phyloP scores from a whole-genome alignment of 2,797 vertebrate species.

The Leptoclinus maculatus region DNA sequence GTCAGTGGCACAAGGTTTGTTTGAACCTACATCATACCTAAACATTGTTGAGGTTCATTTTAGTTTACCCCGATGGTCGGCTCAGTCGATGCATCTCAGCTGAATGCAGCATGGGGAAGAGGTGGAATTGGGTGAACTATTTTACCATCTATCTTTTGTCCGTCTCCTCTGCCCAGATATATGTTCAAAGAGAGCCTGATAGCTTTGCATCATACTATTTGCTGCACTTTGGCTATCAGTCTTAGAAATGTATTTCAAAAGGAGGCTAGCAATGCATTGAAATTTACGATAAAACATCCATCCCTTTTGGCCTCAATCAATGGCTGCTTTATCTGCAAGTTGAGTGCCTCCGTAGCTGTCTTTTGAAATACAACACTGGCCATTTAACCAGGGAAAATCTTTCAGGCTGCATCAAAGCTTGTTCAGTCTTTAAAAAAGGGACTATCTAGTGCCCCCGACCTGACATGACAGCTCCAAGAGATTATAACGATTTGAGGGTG shows the following conservation, averaged over 20 bases:
- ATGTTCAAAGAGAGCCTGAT: slow-evolving; percentile 40
- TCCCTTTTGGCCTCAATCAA: slow-evolving; percentile 48
- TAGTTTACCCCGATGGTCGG: neutral
- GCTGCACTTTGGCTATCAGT: slow-evolving; percentile 37
- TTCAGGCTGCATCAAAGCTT: slow-evolving; percentile 66
- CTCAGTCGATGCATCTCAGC: neutral
- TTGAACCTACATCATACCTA: slow-evolving; percentile 1
- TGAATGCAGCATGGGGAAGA: slow-evolving; percentile 12
- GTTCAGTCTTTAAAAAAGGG: slow-evolving; percentile 47
- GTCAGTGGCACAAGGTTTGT: neutral
- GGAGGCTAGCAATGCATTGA: slow-evolving; percentile 25
- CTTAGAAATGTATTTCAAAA: slow-evolving; percentile 56
- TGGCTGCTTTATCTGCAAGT: slow-evolving; percentile 57
- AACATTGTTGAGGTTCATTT: neutral
- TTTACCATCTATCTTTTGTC: slow-evolving; percentile 27
- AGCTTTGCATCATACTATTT: slow-evolving; percentile 44
- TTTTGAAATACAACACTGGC: slow-evolving; percentile 61
- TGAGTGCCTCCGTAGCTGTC: slow-evolving; percentile 37
- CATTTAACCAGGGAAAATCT: slow-evolving; percentile 61
- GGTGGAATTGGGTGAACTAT: slow-evolving; percentile 21
- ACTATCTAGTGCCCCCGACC: slow-evolving; percentile 50
- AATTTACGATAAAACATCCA: slow-evolving; percentile 55
- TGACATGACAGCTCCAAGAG: slow-evolving; percentile 48
- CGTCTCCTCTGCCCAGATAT: slow-evolving; percentile 17
- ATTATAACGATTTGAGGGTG: slow-evolving; percentile 60